Percentiles rank a stretch among this genome's conserved stretches.
phyloP scores from a whole-genome alignment of 1,140 invertebrate species.

The Onthophagus taurus region DNA sequence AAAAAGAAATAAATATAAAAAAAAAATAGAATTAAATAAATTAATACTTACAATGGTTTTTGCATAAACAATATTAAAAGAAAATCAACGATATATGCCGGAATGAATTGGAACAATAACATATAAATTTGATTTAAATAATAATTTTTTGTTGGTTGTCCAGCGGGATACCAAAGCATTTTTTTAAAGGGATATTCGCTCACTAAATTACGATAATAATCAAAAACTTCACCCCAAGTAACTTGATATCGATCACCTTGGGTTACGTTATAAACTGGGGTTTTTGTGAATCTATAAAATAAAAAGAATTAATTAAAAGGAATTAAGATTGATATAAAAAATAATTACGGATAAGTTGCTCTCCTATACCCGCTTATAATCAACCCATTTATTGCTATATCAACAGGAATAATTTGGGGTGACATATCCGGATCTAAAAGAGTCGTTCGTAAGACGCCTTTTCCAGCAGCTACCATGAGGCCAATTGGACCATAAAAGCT shows the following conservation, averaged over 20 bases:
- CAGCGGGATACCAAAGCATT: slow-evolving; percentile 74
- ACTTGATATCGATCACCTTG: slow-evolving; percentile 53
- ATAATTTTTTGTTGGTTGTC: slow-evolving; percentile 63
- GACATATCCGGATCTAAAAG: slow-evolving; percentile 65
- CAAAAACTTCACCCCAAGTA: slow-evolving; percentile 74
- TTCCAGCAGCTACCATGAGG: slow-evolving; percentile 65
- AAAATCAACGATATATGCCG: slow-evolving; percentile 79
- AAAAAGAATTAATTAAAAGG: slow-evolving; percentile 4
- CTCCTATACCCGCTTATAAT: slow-evolving; percentile 39
- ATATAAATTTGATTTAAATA: slow-evolving; percentile 64
- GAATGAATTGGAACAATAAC: slow-evolving; percentile 74
- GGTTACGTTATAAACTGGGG: slow-evolving; percentile 68
- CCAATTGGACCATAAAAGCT: slow-evolving; percentile 86
- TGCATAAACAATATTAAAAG: slow-evolving; percentile 67
- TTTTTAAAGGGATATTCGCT: slow-evolving; percentile 69
- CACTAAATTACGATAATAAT: slow-evolving; percentile 55
- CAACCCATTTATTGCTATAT: slow-evolving; percentile 68
- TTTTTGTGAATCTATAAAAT: slow-evolving; percentile 44
- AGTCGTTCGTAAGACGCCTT: slow-evolving; percentile 79
- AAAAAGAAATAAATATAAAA: slow-evolving; percentile 26
- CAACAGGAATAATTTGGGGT: slow-evolving; percentile 81
- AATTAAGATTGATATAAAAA: background rate
- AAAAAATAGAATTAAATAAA: background rate
- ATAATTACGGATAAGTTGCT: background rate
- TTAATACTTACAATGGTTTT: slow-evolving; percentile 61